Percentiles rank a stretch among this genome's conserved stretches.
phyloP scores from a whole-genome alignment of 92 coral and sea anemone genomes.

The Paramuricea clavata region DNA sequence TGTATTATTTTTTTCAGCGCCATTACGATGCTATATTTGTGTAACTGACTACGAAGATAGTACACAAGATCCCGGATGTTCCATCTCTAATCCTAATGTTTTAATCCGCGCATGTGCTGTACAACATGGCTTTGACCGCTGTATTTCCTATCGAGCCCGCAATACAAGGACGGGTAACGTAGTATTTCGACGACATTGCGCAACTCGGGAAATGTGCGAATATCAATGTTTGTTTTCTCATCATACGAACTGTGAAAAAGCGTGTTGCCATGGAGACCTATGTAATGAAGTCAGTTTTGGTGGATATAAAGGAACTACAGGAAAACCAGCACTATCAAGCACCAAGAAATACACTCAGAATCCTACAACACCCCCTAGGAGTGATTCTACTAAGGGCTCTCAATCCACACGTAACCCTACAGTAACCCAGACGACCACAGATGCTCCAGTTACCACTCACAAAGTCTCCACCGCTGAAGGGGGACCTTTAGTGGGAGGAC shows the following conservation, averaged over 20 bases:
- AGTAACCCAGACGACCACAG: not conserved
- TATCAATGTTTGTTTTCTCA: constrained; percentile 23
- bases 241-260: constrained; percentile 24
- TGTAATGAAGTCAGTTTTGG: constrained; percentile 23
- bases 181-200: constrained; percentile 38
- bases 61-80: constrained; percentile 14
- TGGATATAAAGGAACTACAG: not conserved
- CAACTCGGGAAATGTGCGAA: constrained; percentile 39
- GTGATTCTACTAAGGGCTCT: not conserved
- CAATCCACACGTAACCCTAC: not conserved
- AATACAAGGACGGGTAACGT: constrained; percentile 9
- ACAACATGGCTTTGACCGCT: constrained; percentile 36
- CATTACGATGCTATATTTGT: constrained; percentile 35
- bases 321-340: not conserved
- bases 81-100: constrained; percentile 18
- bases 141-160: constrained; percentile 42
- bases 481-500: constrained; percentile 16
- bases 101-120: not conserved
- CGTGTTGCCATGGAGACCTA: constrained; percentile 29
- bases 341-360: not conserved
- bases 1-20: constrained; percentile 16
- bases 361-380: not conserved
- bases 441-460: constrained; percentile 5
- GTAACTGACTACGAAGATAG: not conserved
- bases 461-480: not conserved